Evolutionary conservation across 1,140 invertebrate species (phyloP).

Genomic region (Sitodiplosis mosellana): DNA sequence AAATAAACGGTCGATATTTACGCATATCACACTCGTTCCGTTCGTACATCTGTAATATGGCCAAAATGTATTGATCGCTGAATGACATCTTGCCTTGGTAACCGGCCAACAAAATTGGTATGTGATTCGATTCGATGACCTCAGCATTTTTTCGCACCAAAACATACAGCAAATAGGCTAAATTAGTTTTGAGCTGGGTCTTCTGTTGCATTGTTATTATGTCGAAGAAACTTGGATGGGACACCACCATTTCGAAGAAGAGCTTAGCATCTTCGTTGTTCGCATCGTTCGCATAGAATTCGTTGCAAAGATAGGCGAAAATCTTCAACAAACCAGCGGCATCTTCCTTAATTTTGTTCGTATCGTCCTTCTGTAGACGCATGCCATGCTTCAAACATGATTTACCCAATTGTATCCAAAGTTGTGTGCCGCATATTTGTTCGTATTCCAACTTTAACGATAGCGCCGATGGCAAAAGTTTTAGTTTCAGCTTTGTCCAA

Average conservation of each 20-base stretch:
- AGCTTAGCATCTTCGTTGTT: conserved; percentile 31
- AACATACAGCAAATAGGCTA: conserved; percentile 38
- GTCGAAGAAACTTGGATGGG: conserved; percentile 53
- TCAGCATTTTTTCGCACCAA: conserved; percentile 37
- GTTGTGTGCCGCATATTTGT: conserved; percentile 30
- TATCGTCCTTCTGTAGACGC: conserved; percentile 26
- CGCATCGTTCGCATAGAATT: conserved; percentile 29
- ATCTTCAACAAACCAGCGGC: conserved; percentile 30
- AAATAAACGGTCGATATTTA: conserved; percentile 57
- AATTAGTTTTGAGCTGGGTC: conserved; percentile 31
- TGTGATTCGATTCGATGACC: conserved; percentile 38
- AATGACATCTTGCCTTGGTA: conserved; percentile 44
- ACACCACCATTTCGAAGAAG: conserved; percentile 51
- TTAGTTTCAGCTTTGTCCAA: conserved; percentile 23
- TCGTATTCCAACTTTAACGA: conserved; percentile 18
- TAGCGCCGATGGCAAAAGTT: conserved; percentile 15
- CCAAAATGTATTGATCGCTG: conserved; percentile 41
- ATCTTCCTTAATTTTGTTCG: conserved; percentile 7
- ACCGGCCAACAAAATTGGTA: conserved; percentile 48
- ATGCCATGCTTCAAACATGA: conserved; percentile 41
- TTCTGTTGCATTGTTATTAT: conserved; percentile 33
- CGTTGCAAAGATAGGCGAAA: conserved; percentile 33
- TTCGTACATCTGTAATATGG: conserved; percentile 43
- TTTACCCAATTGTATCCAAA: conserved; percentile 46
- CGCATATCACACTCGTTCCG: conserved; percentile 34